Percentiles rank a stretch among this genome's conserved stretches.
These are phyloP conservation scores for Notodonta dromedarius DNA, from an alignment of 2,888 invertebrate species.

Conservation along the genomic window DNA sequence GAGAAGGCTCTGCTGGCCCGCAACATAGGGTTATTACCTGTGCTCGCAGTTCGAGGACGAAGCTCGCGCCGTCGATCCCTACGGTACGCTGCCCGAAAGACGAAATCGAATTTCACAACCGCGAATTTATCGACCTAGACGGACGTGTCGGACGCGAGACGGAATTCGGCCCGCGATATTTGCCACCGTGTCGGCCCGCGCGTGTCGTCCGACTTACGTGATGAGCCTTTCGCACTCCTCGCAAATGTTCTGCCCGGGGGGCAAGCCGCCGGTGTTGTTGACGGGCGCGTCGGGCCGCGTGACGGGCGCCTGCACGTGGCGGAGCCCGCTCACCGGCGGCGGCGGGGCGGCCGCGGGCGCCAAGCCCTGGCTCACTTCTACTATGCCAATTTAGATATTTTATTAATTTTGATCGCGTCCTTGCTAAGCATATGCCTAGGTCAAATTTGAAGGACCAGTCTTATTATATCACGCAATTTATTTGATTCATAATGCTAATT, in stretches of 20 bases:
- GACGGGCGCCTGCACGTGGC: constrained; percentile 91
- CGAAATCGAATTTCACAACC: constrained; percentile 16
- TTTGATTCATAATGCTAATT: no score
- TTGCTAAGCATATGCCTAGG: not conserved
- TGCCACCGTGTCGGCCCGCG: constrained; percentile 86
- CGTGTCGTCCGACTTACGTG: constrained; percentile 93
- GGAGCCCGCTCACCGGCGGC: constrained; percentile 82
- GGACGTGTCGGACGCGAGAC: constrained; percentile 24
- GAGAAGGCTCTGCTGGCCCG: constrained; percentile 79
- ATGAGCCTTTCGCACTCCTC: constrained; percentile 98
- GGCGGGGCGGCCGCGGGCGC: constrained; percentile 45
- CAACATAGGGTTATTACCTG: constrained; percentile 62
- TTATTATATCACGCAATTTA: no score
- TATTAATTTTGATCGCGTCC: constrained; percentile 34
- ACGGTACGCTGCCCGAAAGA: constrained; percentile 4
- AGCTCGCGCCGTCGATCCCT: constrained; percentile 39
- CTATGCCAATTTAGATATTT: constrained; percentile 58
- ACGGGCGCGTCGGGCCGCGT: constrained; percentile 85
- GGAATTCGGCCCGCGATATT: constrained; percentile 66
- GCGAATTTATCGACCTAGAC: constrained; percentile 14
- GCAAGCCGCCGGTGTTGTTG: constrained; percentile 89
- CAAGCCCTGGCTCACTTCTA: constrained; percentile 54
- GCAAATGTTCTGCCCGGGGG: constrained; percentile 96
- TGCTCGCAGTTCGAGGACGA: constrained; percentile 49
- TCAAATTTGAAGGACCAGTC: not conserved